phyloP scores from a whole-genome alignment of 1,140 invertebrate genomes.

The Heliconius nattereri region DNA sequence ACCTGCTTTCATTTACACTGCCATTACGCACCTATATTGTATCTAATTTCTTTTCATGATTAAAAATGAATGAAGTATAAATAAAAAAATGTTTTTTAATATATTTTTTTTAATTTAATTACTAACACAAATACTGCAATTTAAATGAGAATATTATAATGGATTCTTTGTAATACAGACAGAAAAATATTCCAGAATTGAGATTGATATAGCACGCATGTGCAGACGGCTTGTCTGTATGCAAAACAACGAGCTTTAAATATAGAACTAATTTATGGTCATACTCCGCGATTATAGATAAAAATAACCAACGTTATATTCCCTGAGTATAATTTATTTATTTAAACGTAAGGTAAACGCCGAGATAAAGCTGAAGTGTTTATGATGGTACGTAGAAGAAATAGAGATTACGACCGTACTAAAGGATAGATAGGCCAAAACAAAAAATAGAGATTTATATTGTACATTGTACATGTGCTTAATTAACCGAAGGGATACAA shows the following conservation, averaged over 20 bases:
- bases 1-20: background rate
- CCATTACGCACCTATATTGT: too few relatives aligned
- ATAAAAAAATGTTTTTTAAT: too few relatives aligned
- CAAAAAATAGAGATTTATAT: conserved; percentile 27
- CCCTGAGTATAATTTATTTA: conserved; percentile 66
- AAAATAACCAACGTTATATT: conserved; percentile 74
- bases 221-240: conserved; percentile 76
- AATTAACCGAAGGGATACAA: conserved; percentile 24
- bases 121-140: background rate
- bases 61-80: too few relatives aligned
- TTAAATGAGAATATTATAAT: conserved; percentile 24
- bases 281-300: conserved; percentile 79
- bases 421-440: conserved; percentile 40
- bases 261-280: conserved; percentile 80
- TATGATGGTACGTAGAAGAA: conserved; percentile 55
- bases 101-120: too few relatives aligned
- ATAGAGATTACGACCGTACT: conserved; percentile 50
- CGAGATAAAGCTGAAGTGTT: conserved; percentile 55
- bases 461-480: conserved; percentile 21
- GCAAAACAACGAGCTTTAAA: conserved; percentile 78
- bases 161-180: conserved; percentile 51
- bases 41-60: too few relatives aligned
- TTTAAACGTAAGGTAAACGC: conserved; percentile 57
- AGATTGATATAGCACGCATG: conserved; percentile 80
- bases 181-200: conserved; percentile 80